Conservation (phyloP, 2,113 vertebrate genomes). For the Vicugna pacos region DNA sequence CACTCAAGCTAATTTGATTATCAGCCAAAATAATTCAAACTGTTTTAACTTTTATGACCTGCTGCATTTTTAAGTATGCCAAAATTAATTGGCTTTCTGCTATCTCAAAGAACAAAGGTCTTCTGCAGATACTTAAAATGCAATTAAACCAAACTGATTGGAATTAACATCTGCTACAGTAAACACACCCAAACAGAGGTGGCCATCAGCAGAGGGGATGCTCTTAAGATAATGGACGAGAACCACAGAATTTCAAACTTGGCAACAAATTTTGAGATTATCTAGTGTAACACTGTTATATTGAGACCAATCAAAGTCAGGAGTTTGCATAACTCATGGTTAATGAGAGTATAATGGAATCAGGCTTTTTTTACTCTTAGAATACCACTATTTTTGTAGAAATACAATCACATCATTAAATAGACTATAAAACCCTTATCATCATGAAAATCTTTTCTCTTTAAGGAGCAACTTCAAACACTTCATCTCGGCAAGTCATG, state of each 20-base stretch:
- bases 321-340: neutral
- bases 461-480: neutral
- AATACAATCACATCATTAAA: neutral
- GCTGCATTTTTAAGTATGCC: slow-evolving; percentile 46
- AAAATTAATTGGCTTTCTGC: slow-evolving; percentile 66
- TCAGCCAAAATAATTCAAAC: slow-evolving; percentile 61
- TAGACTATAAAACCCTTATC: neutral
- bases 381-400: neutral
- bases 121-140: slow-evolving; percentile 67
- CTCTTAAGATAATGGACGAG: neutral
- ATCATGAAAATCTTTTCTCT: neutral
- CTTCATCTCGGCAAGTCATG: slow-evolving; percentile 7
- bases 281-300: neutral
- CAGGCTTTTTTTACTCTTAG: neutral
- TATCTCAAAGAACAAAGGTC: slow-evolving; percentile 64
- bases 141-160: slow-evolving; percentile 62
- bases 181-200: neutral
- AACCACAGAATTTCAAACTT: slow-evolving; percentile 40
- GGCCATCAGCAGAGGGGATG: neutral
- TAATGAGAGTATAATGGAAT: neutral
- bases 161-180: slow-evolving; percentile 19
- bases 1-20: slow-evolving; percentile 49
- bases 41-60: slow-evolving; percentile 65
- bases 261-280: slow-evolving; percentile 15
- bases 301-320: neutral